These are phyloP conservation scores for Trachurus trachurus DNA, from an alignment of 2,797 vertebrate genomes.

Conservation along the genomic window DNA sequence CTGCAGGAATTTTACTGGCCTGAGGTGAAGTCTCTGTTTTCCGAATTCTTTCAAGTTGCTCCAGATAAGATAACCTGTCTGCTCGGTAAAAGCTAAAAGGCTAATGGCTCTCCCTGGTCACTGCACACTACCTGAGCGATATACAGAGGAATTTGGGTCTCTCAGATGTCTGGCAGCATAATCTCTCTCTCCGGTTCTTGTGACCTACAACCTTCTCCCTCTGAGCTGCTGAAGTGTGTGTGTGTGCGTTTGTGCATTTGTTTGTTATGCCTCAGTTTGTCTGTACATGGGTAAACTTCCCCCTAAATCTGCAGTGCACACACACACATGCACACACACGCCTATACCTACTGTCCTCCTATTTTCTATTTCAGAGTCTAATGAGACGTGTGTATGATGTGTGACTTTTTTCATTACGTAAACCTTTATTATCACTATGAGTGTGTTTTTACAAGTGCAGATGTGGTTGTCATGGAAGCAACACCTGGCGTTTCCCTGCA, in stretches of 20 bases:
- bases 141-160: constrained; percentile 44
- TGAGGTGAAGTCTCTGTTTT: constrained; percentile 50
- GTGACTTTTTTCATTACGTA: too few species aligned
- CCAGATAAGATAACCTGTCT: constrained; percentile 63
- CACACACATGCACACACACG: not conserved
- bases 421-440: not conserved
- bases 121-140: constrained; percentile 55
- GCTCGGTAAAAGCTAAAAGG: constrained; percentile 49
- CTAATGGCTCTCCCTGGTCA: constrained; percentile 62
- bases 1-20: constrained; percentile 57
- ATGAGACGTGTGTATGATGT: too few species aligned
- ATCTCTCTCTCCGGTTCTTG: constrained; percentile 51
- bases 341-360: not conserved
- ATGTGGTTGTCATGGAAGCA: not conserved
- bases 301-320: not conserved
- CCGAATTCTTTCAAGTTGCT: constrained; percentile 53
- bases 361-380: not conserved
- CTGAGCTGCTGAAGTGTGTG: constrained; percentile 16
- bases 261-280: constrained; percentile 2
- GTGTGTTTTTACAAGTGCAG: constrained; percentile 1
- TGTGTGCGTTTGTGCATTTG: not conserved
- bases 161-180: constrained; percentile 56
- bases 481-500: constrained; percentile 24
- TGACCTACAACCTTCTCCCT: constrained; percentile 17
- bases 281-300: constrained; percentile 23